Evolutionary conservation across 2,113 vertebrate species (phyloP).

Genomic region (Naja naja): DNA sequence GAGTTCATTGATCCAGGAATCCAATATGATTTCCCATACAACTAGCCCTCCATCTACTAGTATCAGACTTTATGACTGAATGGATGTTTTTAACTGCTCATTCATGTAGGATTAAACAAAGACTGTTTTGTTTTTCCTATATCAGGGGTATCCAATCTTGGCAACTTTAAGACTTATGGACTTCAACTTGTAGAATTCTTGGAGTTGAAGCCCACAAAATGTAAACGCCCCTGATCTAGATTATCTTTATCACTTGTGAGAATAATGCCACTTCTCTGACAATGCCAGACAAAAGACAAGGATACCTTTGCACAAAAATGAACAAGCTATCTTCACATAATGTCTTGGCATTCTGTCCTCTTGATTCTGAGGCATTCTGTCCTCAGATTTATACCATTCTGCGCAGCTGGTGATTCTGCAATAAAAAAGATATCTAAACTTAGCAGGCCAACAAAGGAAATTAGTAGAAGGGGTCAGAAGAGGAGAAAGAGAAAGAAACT

Average conservation of each 20-base stretch:
- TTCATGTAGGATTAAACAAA: not conserved
- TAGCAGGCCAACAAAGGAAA: slow-evolving; percentile 51
- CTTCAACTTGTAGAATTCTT: not conserved
- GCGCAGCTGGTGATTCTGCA: slow-evolving; percentile 60
- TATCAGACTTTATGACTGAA: not conserved
- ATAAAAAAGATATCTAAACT: slow-evolving; percentile 63
- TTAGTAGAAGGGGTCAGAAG: slow-evolving; percentile 40
- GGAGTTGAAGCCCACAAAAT: not conserved
- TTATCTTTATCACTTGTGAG: not conserved
- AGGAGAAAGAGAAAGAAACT: slow-evolving; percentile 57
- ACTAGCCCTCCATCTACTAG: not conserved
- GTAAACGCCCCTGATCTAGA: not conserved
- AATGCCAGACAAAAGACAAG: slow-evolving; percentile 51
- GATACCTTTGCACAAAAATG: slow-evolving; percentile 48
- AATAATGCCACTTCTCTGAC: slow-evolving; percentile 7
- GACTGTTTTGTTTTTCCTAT: not conserved
- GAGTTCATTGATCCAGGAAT: not conserved
- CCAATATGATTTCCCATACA: not conserved
- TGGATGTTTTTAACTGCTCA: slow-evolving; percentile 28
- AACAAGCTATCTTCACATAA: slow-evolving; percentile 35
- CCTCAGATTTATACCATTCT: slow-evolving; percentile 59
- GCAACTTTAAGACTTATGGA: not conserved
- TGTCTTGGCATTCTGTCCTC: slow-evolving; percentile 49
- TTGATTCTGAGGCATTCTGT: slow-evolving; percentile 57
- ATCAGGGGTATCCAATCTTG: not conserved